These are phyloP conservation scores for Mayetiola destructor DNA, from an alignment of 2,888 invertebrate genomes.

Conservation along the genomic window DNA sequence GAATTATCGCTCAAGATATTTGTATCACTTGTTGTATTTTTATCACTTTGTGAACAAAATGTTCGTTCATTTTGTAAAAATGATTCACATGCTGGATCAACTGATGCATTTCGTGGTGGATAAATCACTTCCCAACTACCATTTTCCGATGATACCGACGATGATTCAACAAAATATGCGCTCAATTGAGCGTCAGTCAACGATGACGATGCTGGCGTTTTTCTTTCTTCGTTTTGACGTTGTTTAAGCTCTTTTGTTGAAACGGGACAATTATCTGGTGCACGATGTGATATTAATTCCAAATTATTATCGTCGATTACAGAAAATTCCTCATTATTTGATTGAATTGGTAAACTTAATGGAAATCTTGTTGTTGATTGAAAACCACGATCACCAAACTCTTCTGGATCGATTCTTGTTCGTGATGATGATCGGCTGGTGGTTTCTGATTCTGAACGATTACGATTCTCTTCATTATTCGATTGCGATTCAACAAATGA, in stretches of 20 bases:
- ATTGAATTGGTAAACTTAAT: neutral
- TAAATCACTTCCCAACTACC: constrained; percentile 51
- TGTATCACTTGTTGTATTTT: neutral
- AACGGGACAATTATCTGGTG: constrained; percentile 15
- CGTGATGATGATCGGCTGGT: neutral
- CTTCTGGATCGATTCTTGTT: constrained; percentile 25
- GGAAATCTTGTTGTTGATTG: constrained; percentile 23
- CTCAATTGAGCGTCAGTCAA: neutral
- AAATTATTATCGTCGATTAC: neutral
- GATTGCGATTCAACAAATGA: no score
- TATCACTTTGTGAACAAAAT: constrained; percentile 15
- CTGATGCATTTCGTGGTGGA: constrained; percentile 28
- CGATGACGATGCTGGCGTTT: constrained; percentile 4
- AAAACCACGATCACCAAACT: constrained; percentile 32
- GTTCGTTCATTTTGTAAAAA: constrained; percentile 35
- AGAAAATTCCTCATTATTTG: neutral
- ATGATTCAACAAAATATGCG: constrained; percentile 42
- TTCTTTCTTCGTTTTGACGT: constrained; percentile 43
- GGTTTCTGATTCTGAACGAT: no score
- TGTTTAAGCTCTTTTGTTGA: constrained; percentile 44
- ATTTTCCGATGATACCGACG: constrained; percentile 48
- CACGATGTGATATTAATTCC: constrained; percentile 9
- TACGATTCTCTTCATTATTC: no score
- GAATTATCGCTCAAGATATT: neutral
- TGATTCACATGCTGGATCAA: constrained; percentile 36